Conservation (phyloP, 2,888 invertebrate species). For the Leucophenga montana region DNA sequence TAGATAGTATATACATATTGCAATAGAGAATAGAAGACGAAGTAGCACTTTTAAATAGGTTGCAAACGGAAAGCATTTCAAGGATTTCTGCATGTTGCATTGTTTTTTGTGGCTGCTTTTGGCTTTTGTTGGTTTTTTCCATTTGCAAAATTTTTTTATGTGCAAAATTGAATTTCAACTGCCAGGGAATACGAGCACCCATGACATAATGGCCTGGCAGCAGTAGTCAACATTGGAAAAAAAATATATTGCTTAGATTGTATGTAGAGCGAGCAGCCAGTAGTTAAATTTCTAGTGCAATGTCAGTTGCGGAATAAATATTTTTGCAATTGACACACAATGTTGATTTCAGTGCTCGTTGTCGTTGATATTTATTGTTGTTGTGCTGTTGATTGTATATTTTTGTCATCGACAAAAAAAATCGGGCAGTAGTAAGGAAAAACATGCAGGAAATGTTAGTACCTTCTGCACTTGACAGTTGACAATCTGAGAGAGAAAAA, state of each 20-base stretch:
- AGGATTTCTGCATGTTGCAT: too few relatives aligned
- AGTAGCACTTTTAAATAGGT: too few relatives aligned
- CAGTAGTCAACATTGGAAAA: neutral
- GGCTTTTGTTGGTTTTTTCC: slow-evolving; percentile 19
- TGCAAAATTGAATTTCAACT: neutral
- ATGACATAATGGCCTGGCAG: neutral
- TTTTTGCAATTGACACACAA: neutral
- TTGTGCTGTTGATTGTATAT: too few relatives aligned
- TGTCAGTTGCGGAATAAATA: neutral
- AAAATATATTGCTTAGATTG: neutral
- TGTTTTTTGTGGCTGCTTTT: neutral
- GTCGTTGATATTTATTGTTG: too few relatives aligned
- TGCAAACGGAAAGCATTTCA: too few relatives aligned
- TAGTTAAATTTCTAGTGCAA: neutral
- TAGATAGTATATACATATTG: too few relatives aligned
- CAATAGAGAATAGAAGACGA: too few relatives aligned
- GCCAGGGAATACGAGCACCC: neutral
- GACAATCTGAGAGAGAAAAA: neutral
- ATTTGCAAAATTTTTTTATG: neutral
- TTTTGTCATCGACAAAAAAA: too few relatives aligned
- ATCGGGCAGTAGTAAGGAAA: too few relatives aligned
- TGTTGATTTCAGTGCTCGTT: too few relatives aligned
- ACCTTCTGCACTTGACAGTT: slow-evolving; percentile 1
- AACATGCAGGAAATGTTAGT: too few relatives aligned
- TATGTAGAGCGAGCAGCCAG: too few relatives aligned